Evolutionary conservation across 2,888 invertebrate genomes (phyloP), one percentile per base, ranked within the genome.

Genomic region (Eupithecia pulchellata): DNA sequence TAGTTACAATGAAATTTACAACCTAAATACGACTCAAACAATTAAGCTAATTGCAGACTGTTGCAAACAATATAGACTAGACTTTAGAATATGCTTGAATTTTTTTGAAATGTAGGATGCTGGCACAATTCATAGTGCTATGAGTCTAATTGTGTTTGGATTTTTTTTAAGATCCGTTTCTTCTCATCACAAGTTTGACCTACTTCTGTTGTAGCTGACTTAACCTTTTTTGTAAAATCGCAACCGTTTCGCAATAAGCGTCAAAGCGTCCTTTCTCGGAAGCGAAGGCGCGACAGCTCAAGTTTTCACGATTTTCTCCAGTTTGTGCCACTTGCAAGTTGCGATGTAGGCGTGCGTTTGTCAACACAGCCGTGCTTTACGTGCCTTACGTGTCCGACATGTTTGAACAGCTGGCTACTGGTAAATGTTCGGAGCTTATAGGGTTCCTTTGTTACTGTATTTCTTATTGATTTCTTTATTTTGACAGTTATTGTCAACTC

Each of bases 251-350:
- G 58, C 58, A 58, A 17, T 30, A 57, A 57, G 1, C 29, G 29
- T n/a, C 6, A 58, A 29, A 27, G 30, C 58, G 14, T n/a, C 17
- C 9, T 58, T 58, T 60, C 60, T 32, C n/a, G 20, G 60, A 60
- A 60, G 60, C 4, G 32, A 0, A 60, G 60, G 60, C 60, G 32
- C 32, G 32, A 32, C 13, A 29, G 32, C 20, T 32, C 60, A 60
- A 32, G 30, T 58, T 58, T 58, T 32, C 60, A 29, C 11, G n/a
- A 60, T 61, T 61, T 36, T 61, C 61, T 61, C 61, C 34, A 8
- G 20, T 25, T n/a, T 20, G 20, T 61, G 60, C 60, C 32, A 60
- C 30, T 58, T 30, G n/a, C 17, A 58, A n/a, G 32, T 57, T 17
- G 27, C 27, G 14, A 57, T 20, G 57, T 30, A 30, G 30, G 29